phyloP scores from a whole-genome alignment of 2,888 invertebrate species.

The Cotesia congregata region DNA sequence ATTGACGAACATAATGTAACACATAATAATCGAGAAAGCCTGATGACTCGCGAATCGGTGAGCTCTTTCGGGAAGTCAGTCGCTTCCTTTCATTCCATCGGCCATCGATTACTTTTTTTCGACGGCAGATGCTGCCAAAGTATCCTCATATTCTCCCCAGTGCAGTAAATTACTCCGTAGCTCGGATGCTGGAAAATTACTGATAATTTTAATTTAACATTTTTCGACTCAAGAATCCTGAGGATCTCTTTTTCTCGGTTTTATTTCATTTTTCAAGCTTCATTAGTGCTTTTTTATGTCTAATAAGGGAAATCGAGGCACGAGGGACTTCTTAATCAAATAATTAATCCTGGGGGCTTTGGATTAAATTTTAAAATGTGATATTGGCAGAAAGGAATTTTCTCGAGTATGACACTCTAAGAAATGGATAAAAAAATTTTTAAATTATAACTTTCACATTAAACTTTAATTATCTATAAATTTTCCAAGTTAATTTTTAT shows the following conservation, averaged over 20 bases:
- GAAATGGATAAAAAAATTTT: too few species aligned
- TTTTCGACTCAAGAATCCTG: background rate
- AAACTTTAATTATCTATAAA: too few species aligned
- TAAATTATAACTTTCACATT: too few species aligned
- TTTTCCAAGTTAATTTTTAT: too few species aligned
- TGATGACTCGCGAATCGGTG: constrained; percentile 16
- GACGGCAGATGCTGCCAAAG: constrained; percentile 5
- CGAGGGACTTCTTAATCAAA: too few species aligned
- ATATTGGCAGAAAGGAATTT: too few species aligned
- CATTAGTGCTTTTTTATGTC: too few species aligned
- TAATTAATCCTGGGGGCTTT: too few species aligned
- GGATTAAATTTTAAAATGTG: too few species aligned
- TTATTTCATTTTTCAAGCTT: background rate
- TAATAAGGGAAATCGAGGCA: too few species aligned
- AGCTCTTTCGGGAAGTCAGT: constrained; percentile 45
- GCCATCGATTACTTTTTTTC: constrained; percentile 36
- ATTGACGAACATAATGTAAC: background rate
- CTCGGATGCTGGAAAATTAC: background rate
- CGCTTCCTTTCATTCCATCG: constrained; percentile 37
- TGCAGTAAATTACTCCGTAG: background rate
- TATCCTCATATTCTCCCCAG: background rate
- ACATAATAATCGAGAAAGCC: constrained; percentile 19
- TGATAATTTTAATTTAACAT: background rate
- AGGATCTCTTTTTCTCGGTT: background rate
- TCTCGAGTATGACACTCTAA: too few species aligned